These are phyloP conservation scores for Stenolophus ochropezus DNA, from an alignment of 2,888 invertebrate species.

Conservation along the genomic window DNA sequence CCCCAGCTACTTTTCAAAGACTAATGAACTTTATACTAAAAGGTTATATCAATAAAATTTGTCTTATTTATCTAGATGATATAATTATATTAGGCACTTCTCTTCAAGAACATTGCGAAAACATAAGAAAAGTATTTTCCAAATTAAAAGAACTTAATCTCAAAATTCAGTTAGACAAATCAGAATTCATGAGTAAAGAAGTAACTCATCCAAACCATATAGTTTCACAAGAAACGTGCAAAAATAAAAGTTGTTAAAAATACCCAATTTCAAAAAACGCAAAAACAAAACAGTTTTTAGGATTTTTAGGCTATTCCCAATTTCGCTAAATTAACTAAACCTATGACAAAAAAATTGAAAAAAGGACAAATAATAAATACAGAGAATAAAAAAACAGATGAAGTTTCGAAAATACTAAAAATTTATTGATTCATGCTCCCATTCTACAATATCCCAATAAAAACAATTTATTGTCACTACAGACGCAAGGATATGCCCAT, in stretches of 20 bases:
- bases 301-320: neutral
- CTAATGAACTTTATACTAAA: neutral
- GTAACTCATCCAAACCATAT: too few relatives aligned
- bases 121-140: neutral
- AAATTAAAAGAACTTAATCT: too few relatives aligned
- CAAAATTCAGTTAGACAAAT: too few relatives aligned
- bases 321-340: neutral
- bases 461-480: neutral
- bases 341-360: neutral
- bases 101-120: neutral
- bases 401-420: neutral
- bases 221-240: too few relatives aligned
- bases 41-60: neutral
- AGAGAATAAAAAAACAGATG: neutral
- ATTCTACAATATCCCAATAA: neutral
- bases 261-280: too few relatives aligned
- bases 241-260: too few relatives aligned
- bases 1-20: neutral
- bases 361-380: neutral
- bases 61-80: too few relatives aligned
- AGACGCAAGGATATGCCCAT: neutral
- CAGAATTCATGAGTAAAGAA: too few relatives aligned
- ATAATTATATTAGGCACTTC: neutral
- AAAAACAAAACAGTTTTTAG: too few relatives aligned
- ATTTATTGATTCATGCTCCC: neutral